Base-by-base conservation (phyloP, 1,140 invertebrate species). In the Leptinotarsa lineolata region DNA sequence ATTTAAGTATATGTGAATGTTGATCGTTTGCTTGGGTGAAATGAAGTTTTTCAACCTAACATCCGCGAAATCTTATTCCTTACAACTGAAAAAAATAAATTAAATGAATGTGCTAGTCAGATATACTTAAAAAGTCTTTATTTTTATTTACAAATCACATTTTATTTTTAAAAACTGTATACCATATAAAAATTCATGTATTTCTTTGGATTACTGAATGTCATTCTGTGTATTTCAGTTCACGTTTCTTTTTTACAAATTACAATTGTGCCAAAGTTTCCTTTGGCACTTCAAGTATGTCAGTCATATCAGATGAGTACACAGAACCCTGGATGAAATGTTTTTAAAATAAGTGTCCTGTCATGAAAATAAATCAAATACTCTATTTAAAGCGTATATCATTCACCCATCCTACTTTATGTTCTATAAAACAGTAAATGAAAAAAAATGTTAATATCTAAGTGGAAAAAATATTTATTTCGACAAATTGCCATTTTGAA, bases 121-220 rank as follows among this genome's bases (percentile, higher is more conserved):
- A 24, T 59, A 70, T 70, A 70, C 54, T 70, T 59, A 70, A 70
- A 68, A 46, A 46, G 67, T 18, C 16, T 70, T 70, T 70, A 70
- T 70, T 70, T 70, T 70, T 30, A 70, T 70, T 70, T 70, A 70
- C 68, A 70, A 70, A 70, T 70, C 58, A 70, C 68, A 70, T 70
- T 70, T 70, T 70, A 46, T 46, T 44, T 67, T 63, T 22, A 18
- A 59, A 59, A 20, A 63, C 61, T 63, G 20, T 21, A 15, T 30
- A 63, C 11, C 13, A 63, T 63, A 63, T 63, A 21, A 63, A 63
- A 18, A 30, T 63, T 15, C 24, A 63, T 63, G n/a, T 63, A 22
- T 63, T 18, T 21, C 61, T 63, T 63, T 63, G 61, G 61, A 11
- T 16, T 20, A n/a, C n/a, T 67, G 44, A 21, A 67, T 44, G 24